Conservation (phyloP, 2,113 vertebrate genomes). For the Zeus faber region DNA sequence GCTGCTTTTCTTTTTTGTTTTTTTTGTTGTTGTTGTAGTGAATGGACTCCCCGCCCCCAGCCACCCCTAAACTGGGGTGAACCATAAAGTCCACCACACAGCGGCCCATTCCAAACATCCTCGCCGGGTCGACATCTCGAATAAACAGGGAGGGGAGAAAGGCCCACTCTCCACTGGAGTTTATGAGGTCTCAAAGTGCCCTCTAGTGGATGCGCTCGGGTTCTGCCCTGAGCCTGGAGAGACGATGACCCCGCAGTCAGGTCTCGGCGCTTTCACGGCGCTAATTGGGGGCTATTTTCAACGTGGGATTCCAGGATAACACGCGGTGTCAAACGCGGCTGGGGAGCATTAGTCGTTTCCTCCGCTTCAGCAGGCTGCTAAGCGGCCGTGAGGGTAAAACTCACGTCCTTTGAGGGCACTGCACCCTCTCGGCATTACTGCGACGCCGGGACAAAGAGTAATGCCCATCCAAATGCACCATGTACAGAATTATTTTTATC, state of each 20-base stretch:
- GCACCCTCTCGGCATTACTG: background rate
- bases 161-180: no score
- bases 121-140: no score
- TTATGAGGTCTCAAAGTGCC: conserved; percentile 73
- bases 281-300: conserved; percentile 51
- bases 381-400: conserved; percentile 44
- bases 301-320: conserved; percentile 39
- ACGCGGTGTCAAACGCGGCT: conserved; percentile 35
- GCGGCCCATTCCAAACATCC: no score
- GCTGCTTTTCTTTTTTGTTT: no score
- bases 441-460: background rate
- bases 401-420: conserved; percentile 12
- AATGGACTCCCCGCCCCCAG: no score
- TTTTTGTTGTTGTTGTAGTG: no score
- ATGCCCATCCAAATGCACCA: background rate
- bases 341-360: conserved; percentile 36
- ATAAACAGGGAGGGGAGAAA: no score
- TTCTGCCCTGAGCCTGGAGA: conserved; percentile 13
- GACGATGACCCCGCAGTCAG: conserved; percentile 37
- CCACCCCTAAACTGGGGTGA: no score
- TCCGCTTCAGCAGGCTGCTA: conserved; percentile 41
- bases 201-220: conserved; percentile 55
- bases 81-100: no score
- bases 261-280: conserved; percentile 36
- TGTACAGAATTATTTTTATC: no score